Evolutionary conservation across 2,888 invertebrate genomes (phyloP).

Genomic region (Podabrus alpinus): DNA sequence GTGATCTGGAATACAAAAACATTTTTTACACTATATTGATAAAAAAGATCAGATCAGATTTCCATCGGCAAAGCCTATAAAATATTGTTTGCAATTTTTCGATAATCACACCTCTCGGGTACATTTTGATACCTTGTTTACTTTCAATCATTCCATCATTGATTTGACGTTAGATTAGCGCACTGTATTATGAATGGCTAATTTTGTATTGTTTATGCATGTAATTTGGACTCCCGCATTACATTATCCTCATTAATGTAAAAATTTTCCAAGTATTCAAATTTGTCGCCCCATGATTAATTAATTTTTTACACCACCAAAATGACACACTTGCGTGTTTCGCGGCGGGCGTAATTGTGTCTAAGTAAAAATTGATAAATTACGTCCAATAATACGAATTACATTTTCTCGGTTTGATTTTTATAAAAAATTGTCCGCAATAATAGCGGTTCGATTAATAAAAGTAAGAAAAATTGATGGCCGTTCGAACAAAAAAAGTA

Average conservation of each 20-base stretch:
- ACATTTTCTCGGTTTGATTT: not conserved
- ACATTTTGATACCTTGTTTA: not conserved
- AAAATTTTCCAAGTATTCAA: not conserved
- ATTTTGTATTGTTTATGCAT: conserved; percentile 46
- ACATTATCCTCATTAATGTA: not conserved
- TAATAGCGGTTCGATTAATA: not conserved
- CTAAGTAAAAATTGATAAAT: not conserved
- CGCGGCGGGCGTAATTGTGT: not conserved
- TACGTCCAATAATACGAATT: not conserved
- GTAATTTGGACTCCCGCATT: conserved; percentile 30
- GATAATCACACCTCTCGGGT: not conserved
- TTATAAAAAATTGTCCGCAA: not conserved
- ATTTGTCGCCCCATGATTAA: conserved; percentile 8
- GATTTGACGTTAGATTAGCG: conserved; percentile 43
- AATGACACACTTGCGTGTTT: conserved; percentile 26
- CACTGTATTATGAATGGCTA: conserved; percentile 39
- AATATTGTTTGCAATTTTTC: not conserved
- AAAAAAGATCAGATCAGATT: too few relatives aligned
- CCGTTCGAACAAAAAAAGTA: not conserved
- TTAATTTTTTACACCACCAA: conserved; percentile 19
- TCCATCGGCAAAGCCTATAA: too few relatives aligned
- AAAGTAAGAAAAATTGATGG: not conserved
- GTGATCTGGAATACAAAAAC: too few relatives aligned
- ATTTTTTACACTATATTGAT: too few relatives aligned
- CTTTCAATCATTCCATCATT: conserved; percentile 38